phyloP scores from a whole-genome alignment of 2,113 vertebrate genomes.

The Anolis sagrei region DNA sequence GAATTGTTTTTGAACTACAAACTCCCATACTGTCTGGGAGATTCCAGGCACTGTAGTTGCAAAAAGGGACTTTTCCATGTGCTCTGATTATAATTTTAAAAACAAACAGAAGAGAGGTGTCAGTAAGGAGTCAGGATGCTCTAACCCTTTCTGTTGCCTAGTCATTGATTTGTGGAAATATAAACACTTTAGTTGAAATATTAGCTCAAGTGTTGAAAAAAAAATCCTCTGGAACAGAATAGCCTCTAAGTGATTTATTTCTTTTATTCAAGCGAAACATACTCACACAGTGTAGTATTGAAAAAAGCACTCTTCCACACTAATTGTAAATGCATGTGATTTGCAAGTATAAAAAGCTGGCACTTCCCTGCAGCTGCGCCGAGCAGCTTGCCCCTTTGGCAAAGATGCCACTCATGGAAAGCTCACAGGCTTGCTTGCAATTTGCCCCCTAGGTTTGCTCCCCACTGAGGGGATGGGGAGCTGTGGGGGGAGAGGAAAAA shows the following conservation, averaged over 20 bases:
- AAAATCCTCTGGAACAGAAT: constrained; percentile 17
- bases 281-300: constrained; percentile 34
- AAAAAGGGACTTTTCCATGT: not conserved
- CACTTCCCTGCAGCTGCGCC: constrained; percentile 28
- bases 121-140: not conserved
- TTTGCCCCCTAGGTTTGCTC: constrained; percentile 35
- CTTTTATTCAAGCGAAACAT: constrained; percentile 40
- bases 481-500: not conserved
- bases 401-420: constrained; percentile 40
- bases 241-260: constrained; percentile 28
- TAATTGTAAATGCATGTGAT: constrained; percentile 42
- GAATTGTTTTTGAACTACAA: not conserved
- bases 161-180: constrained; percentile 10
- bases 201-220: not conserved
- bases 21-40: not conserved
- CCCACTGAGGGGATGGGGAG: not conserved
- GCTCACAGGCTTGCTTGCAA: constrained; percentile 23
- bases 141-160: constrained; percentile 15
- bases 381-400: constrained; percentile 21
- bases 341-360: constrained; percentile 40
- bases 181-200: constrained; percentile 19
- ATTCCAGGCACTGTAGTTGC: not conserved
- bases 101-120: not conserved
- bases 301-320: constrained; percentile 41
- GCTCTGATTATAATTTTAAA: constrained; percentile 8